Evolutionary conservation across 2,113 vertebrate species (phyloP).

Genomic region (Pseudorhombus dupliciocellatus): DNA sequence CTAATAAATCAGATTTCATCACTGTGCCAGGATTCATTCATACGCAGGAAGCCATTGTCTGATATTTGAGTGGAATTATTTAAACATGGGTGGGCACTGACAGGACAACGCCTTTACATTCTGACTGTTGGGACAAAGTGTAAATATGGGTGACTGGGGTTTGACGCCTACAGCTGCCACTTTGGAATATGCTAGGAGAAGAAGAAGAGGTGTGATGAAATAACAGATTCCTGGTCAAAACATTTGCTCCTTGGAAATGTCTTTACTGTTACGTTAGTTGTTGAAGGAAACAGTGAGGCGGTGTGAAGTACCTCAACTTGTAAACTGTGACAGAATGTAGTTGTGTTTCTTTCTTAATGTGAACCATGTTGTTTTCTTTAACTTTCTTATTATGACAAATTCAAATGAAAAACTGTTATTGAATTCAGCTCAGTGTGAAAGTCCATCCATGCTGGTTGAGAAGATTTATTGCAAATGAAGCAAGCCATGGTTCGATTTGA

Average conservation of each 20-base stretch:
- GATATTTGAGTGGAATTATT: slow-evolving; percentile 42
- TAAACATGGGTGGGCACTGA: slow-evolving; percentile 8
- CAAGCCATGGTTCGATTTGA: too few species aligned
- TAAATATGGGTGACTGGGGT: background rate
- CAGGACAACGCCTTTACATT: background rate
- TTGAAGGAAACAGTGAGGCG: slow-evolving; percentile 40
- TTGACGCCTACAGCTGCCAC: slow-evolving; percentile 1
- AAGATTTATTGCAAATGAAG: too few species aligned
- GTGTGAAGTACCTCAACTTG: slow-evolving; percentile 59
- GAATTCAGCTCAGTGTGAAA: too few species aligned
- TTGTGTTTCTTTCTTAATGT: slow-evolving; percentile 21
- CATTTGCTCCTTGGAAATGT: slow-evolving; percentile 29
- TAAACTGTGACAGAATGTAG: slow-evolving; percentile 44
- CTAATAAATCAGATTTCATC: background rate
- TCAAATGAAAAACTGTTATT: background rate
- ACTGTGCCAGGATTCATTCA: background rate
- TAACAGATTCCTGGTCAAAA: slow-evolving; percentile 20
- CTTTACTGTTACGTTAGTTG: slow-evolving; percentile 4
- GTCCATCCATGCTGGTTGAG: too few species aligned
- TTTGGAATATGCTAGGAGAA: background rate
- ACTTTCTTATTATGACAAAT: background rate
- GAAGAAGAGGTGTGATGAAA: background rate
- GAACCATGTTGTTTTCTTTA: slow-evolving; percentile 26
- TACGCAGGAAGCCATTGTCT: background rate
- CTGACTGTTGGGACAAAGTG: slow-evolving; percentile 3